phyloP scores from a whole-genome alignment of 2,888 invertebrate genomes.

The Ennomos erosarius region DNA sequence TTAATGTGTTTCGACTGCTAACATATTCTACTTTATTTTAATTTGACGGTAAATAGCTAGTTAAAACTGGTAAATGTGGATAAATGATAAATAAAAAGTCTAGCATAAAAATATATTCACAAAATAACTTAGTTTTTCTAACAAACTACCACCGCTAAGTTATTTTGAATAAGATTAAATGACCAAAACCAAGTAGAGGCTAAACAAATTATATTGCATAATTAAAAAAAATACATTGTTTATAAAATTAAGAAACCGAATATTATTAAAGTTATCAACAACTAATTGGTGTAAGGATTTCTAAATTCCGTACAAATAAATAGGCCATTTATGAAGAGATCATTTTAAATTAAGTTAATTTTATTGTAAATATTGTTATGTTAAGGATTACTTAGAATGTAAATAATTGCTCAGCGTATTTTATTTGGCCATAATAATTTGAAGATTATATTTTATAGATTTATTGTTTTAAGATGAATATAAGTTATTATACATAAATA shows the following conservation, averaged over 20 bases:
- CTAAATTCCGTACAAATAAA: constrained; percentile 27
- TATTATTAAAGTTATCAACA: not conserved
- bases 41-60: too few relatives aligned
- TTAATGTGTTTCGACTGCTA: too few relatives aligned
- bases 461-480: not conserved
- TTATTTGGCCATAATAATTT: constrained; percentile 38
- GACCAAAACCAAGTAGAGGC: too few relatives aligned
- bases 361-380: constrained; percentile 18
- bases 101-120: not conserved
- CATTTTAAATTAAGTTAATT: constrained; percentile 9
- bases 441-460: constrained; percentile 31
- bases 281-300: constrained; percentile 9
- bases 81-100: too few relatives aligned
- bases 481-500: too few relatives aligned
- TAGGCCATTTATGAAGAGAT: constrained; percentile 20
- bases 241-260: constrained; percentile 7
- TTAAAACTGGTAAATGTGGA: too few relatives aligned
- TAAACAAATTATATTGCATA: too few relatives aligned
- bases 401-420: constrained; percentile 38
- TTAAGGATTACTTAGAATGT: constrained; percentile 13
- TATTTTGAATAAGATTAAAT: too few relatives aligned
- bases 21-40: too few relatives aligned
- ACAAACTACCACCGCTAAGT: too few relatives aligned
- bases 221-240: too few relatives aligned
- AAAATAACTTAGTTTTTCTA: too few relatives aligned